phyloP scores from a whole-genome alignment of 2,888 invertebrate species.

The Serrognathus titanus region DNA sequence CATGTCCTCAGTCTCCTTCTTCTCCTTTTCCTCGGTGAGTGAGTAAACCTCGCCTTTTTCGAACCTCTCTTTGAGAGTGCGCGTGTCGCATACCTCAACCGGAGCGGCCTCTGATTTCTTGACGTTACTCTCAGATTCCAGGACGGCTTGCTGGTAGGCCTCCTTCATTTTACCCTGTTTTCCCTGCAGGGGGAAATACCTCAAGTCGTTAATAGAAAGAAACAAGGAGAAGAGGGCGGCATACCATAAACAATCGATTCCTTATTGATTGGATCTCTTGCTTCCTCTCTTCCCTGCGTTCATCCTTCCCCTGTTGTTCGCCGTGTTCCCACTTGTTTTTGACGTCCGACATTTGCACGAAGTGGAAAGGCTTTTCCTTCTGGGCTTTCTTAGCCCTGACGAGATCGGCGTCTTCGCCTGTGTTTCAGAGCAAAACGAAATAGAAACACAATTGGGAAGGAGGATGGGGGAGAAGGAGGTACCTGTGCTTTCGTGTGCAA shows the following conservation, averaged over 20 bases:
- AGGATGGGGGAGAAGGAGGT: too few species aligned
- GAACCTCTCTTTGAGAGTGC: conserved; percentile 66
- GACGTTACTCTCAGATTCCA: conserved; percentile 67
- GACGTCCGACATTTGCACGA: conserved; percentile 81
- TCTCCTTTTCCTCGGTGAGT: conserved; percentile 56
- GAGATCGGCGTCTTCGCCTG: conserved; percentile 62
- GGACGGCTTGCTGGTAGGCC: conserved; percentile 86
- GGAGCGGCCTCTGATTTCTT: conserved; percentile 50
- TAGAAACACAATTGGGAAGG: too few species aligned
- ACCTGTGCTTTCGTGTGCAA: too few species aligned
- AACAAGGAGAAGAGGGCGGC: neutral
- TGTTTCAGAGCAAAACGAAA: conserved; percentile 23
- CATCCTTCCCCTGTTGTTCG: conserved; percentile 55
- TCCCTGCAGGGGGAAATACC: conserved; percentile 54
- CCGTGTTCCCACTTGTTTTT: conserved; percentile 79
- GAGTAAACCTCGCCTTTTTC: conserved; percentile 71
- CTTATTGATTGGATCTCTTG: conserved; percentile 86
- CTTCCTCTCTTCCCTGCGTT: conserved; percentile 75
- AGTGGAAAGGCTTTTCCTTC: conserved; percentile 74
- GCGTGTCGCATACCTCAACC: conserved; percentile 55
- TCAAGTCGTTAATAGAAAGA: neutral
- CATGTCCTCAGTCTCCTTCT: conserved; percentile 62
- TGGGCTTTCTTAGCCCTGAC: conserved; percentile 56
- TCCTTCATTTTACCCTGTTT: conserved; percentile 88
- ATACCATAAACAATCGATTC: conserved; percentile 77